phyloP scores from a whole-genome alignment of 2,888 invertebrate genomes.

The Dorcus hopei region DNA sequence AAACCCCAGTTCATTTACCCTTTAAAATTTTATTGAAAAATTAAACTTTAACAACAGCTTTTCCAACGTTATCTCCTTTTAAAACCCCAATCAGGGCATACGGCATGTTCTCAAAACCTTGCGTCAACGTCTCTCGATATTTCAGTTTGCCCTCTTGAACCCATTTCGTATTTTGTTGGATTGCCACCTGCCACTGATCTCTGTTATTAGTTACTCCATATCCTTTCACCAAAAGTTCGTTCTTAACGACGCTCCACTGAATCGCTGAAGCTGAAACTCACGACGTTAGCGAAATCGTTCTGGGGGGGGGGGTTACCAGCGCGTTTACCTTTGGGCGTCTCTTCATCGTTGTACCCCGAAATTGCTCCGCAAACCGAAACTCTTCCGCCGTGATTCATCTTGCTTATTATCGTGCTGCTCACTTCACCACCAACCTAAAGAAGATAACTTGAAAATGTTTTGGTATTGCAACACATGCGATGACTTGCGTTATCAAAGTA shows the following conservation, averaged over 20 bases:
- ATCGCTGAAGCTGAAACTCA: slow-evolving; percentile 47
- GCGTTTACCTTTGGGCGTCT: slow-evolving; percentile 25
- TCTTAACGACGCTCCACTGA: slow-evolving; percentile 55
- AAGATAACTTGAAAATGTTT: background rate
- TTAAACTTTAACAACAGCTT: slow-evolving; percentile 60
- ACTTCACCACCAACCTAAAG: slow-evolving; percentile 63
- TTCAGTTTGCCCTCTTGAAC: slow-evolving; percentile 65
- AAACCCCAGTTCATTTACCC: no score
- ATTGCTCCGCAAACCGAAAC: slow-evolving; percentile 66
- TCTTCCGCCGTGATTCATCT: slow-evolving; percentile 63
- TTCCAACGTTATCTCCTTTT: slow-evolving; percentile 67
- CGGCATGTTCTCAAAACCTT: slow-evolving; percentile 73
- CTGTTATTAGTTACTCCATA: slow-evolving; percentile 57
- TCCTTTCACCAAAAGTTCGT: slow-evolving; percentile 63
- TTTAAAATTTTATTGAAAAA: background rate
- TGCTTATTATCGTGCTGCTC: slow-evolving; percentile 56
- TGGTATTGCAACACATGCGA: background rate
- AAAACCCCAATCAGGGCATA: slow-evolving; percentile 64
- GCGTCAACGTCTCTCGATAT: slow-evolving; percentile 63
- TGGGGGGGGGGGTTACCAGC: no score
- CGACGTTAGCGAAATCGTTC: no score
- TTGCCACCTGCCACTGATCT: slow-evolving; percentile 59
- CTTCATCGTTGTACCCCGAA: slow-evolving; percentile 57
- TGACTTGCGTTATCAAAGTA: slow-evolving; percentile 78
- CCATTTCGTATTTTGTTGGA: slow-evolving; percentile 60